Evolutionary conservation across 2,113 vertebrate species (phyloP).

Genomic region (Gopherus flavomarginatus): DNA sequence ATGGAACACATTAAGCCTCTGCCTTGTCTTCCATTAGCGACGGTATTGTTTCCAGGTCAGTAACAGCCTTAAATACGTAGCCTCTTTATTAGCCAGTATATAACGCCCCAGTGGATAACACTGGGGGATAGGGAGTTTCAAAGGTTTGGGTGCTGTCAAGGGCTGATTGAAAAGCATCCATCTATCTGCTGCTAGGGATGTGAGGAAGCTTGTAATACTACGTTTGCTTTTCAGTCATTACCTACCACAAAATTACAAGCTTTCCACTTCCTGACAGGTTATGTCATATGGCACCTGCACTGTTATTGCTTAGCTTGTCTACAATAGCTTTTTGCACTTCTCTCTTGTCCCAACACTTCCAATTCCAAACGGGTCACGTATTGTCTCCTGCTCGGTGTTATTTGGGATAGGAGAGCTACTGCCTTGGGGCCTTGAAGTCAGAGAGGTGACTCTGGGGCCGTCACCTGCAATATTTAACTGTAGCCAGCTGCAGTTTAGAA

Average conservation of each 20-base stretch:
- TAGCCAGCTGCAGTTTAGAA: constrained; percentile 17
- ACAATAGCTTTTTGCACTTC: not conserved
- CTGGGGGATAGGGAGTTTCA: not conserved
- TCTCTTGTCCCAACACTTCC: constrained; percentile 13
- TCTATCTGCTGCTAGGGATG: constrained; percentile 18
- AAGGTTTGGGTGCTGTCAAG: constrained; percentile 44
- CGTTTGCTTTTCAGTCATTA: not conserved
- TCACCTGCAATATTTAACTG: not conserved
- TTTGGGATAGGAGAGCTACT: constrained; percentile 33
- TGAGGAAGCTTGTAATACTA: not conserved
- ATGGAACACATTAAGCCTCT: constrained; percentile 62
- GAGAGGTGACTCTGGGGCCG: not conserved
- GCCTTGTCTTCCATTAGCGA: constrained; percentile 71
- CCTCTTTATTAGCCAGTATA: constrained; percentile 57
- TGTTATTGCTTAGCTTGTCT: not conserved
- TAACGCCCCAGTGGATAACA: constrained; percentile 33
- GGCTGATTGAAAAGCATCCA: not conserved
- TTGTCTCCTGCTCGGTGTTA: not conserved
- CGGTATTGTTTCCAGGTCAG: constrained; percentile 71
- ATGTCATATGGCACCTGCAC: not conserved
- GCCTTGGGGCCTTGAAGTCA: not conserved
- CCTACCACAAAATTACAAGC: not conserved
- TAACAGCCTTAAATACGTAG: constrained; percentile 59
- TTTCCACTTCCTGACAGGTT: not conserved
- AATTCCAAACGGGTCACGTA: not conserved